These are phyloP conservation scores for Apamea crenata DNA, from an alignment of 2,888 invertebrate genomes.

Conservation along the genomic window DNA sequence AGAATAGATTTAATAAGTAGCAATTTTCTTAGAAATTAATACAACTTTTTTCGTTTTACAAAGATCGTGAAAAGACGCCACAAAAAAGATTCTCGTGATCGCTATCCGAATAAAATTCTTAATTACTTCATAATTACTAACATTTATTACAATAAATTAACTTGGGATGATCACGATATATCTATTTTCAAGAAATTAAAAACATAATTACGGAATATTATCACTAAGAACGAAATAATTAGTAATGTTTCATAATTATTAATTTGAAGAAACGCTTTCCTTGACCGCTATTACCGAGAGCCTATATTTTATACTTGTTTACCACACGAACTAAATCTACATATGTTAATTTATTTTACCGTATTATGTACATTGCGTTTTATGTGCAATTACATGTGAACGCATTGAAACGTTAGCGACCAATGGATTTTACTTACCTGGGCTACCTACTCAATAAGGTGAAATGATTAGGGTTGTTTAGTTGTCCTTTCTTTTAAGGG, in stretches of 20 bases:
- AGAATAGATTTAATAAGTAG: conserved; percentile 15
- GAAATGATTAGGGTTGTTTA: not conserved
- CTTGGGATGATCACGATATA: conserved; percentile 57
- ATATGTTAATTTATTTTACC: conserved; percentile 15
- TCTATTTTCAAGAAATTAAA: conserved; percentile 58
- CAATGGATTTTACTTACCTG: conserved; percentile 17
- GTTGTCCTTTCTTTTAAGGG: not conserved
- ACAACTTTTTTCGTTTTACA: conserved; percentile 3
- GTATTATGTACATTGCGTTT: conserved; percentile 14
- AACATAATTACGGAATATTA: conserved; percentile 55
- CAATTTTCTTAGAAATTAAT: conserved; percentile 13
- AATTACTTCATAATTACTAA: conserved; percentile 55
- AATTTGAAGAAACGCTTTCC: conserved; percentile 45
- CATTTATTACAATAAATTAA: conserved; percentile 60
- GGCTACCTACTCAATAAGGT: not conserved
- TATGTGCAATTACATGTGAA: conserved; percentile 17
- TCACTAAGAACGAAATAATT: conserved; percentile 49
- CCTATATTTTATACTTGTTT: conserved; percentile 39
- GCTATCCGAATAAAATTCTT: conserved; percentile 25
- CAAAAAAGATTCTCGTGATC: conserved; percentile 47
- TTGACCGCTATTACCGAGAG: conserved; percentile 9
- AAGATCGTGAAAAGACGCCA: conserved; percentile 33
- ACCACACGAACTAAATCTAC: conserved; percentile 13
- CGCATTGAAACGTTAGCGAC: conserved; percentile 2
- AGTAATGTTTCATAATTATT: conserved; percentile 46